These are phyloP conservation scores for Biston stratarius DNA, from an alignment of 2,888 invertebrate species.

Conservation along the genomic window DNA sequence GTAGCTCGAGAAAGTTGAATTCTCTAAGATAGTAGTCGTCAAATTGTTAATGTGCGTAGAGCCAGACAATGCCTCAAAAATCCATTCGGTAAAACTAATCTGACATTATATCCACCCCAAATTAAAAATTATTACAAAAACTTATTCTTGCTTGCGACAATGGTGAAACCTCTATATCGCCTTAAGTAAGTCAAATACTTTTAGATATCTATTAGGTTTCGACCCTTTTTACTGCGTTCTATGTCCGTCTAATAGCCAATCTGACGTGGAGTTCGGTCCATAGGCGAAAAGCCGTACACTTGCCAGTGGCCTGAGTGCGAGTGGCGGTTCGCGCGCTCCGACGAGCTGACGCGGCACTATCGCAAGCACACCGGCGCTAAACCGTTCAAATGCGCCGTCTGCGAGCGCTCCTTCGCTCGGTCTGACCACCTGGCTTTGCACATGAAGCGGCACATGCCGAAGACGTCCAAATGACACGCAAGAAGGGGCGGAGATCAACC, in stretches of 20 bases:
- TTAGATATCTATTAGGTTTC: too few species aligned
- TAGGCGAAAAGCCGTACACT: constrained; percentile 98
- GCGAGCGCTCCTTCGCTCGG: constrained; percentile 97
- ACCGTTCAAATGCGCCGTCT: constrained; percentile 98
- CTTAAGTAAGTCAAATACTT: too few species aligned
- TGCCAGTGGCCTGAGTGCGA: constrained; percentile 99
- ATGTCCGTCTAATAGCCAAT: background rate
- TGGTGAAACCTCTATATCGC: too few species aligned
- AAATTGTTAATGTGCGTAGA: too few species aligned
- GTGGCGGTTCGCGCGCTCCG: constrained; percentile 98
- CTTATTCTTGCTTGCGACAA: too few species aligned
- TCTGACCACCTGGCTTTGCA: constrained; percentile 98
- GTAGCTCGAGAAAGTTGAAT: too few species aligned
- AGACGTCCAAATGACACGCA: constrained; percentile 90
- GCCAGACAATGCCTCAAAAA: too few species aligned
- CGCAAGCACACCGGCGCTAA: constrained; percentile 99
- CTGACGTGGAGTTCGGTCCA: constrained; percentile 8
- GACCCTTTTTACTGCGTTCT: background rate
- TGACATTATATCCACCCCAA: background rate
- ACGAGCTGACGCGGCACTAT: constrained; percentile 98
- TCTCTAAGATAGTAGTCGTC: too few species aligned
- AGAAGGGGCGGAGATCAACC: constrained; percentile 80
- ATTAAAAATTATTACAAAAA: background rate
- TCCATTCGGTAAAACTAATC: too few species aligned
- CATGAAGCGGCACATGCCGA: constrained; percentile 98